These are phyloP conservation scores for Eufriesea mexicana DNA, from an alignment of 1,140 invertebrate genomes.

Conservation along the genomic window DNA sequence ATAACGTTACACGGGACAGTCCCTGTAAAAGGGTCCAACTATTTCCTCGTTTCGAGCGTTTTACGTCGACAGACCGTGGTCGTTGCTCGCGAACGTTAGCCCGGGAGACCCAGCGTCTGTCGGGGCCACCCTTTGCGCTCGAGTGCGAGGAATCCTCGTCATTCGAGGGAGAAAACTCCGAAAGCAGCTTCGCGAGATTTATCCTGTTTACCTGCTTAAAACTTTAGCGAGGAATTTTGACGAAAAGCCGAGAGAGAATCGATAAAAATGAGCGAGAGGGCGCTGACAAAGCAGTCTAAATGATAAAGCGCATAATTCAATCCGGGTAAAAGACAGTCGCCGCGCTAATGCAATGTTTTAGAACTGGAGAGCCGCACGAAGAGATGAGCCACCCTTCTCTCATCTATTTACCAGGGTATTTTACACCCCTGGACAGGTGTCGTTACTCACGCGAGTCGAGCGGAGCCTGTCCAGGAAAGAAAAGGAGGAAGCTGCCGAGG, in stretches of 20 bases:
- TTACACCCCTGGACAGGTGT: slow-evolving; percentile 52
- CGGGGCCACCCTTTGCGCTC: too few species aligned
- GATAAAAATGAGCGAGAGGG: background rate
- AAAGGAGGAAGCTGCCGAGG: background rate
- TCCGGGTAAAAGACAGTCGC: background rate
- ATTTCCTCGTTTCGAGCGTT: background rate
- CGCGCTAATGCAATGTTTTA: background rate
- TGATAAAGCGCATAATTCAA: background rate
- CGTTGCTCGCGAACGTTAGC: background rate
- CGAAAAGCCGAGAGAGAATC: background rate
- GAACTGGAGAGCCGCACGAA: background rate
- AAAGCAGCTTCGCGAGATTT: background rate
- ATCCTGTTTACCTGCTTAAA: background rate
- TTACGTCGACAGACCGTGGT: background rate
- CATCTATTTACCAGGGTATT: slow-evolving; percentile 26
- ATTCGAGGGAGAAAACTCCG: background rate
- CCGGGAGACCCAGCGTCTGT: too few species aligned
- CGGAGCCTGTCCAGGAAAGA: background rate
- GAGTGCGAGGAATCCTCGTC: too few species aligned
- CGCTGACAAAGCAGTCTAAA: background rate
- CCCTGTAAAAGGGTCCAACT: background rate
- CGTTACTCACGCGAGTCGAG: slow-evolving; percentile 51
- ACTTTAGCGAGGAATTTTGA: background rate
- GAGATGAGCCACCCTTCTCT: background rate
- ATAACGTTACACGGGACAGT: background rate